Conservation (phyloP, 2,113 vertebrate genomes). For the Eurypyga helias region DNA sequence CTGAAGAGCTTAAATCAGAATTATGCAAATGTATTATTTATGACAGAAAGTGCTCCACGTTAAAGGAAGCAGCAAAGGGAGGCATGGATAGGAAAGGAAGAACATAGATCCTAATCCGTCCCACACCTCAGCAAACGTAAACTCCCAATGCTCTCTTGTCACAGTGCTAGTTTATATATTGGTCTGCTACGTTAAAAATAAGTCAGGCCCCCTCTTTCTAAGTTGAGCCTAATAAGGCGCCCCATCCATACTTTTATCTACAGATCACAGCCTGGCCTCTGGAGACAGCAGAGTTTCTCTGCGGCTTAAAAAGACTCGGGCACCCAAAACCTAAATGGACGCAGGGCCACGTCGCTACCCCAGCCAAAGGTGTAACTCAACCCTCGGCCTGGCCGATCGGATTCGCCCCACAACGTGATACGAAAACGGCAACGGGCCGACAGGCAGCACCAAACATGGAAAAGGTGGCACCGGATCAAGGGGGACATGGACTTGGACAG, state of each 20-base stretch:
- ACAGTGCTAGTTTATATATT: background rate
- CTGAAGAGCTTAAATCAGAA: background rate
- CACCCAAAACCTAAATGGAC: background rate
- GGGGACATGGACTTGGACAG: conserved; percentile 59
- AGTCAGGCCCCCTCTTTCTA: background rate
- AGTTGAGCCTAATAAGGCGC: background rate
- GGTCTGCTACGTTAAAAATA: conserved; percentile 17
- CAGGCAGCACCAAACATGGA: conserved; percentile 84
- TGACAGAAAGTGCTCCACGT: background rate
- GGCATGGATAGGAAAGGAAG: background rate
- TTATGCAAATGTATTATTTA: background rate
- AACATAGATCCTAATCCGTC: background rate
- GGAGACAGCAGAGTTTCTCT: background rate
- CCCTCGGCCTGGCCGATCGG: background rate
- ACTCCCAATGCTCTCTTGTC: background rate
- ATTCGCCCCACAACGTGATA: conserved; percentile 57
- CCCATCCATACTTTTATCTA: background rate
- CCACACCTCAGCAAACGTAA: background rate
- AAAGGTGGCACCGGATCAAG: conserved; percentile 70
- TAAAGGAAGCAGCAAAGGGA: background rate
- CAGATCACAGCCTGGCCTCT: background rate
- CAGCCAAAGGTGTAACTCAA: conserved; percentile 63
- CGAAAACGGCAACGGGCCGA: conserved; percentile 51
- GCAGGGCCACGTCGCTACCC: background rate
- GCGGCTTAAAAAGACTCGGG: background rate